Base-by-base conservation (phyloP, 2,113 vertebrate species). In the Hypomesus transpacificus region DNA sequence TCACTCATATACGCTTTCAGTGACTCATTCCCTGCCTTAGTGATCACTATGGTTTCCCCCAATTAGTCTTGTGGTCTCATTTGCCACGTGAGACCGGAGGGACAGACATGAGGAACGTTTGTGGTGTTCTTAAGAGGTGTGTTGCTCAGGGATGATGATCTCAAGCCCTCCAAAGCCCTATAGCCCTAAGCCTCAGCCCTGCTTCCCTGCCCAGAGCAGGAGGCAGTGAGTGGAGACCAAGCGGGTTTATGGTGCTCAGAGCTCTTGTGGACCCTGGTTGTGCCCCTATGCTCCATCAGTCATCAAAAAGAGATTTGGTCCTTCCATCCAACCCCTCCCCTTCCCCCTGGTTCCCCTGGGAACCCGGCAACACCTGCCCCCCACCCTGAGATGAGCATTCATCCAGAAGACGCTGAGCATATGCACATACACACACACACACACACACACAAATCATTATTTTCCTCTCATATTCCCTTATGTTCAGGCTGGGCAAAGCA, bases 301-400 rank as follows among this genome's bases (percentile, higher is more conserved):
- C 89, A 92, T 92, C 88, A 92, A 89, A 87, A 86, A 88, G 80
- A 81, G 87, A 91, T 91, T 91, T 85, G 82, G 86, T 84, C 82
- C 79, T 76, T 78, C 75, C 82, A 67, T 77, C 75, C 80, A 53
- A 80, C 73, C n/a, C 21, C 56, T 31, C 18, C 34, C 26, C 57
- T 34, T 54, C n/a, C 11, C 16, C 11, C 53, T 16, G 21, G 59
- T 61, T 22, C 89, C 82, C 82, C 8, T 9, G 84, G 82, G 84
- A 75, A 74, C 26, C 5, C 24, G 57, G 74, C 68, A 82, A 77
- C 88, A 91, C 91, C 91, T 91, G 89, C 89, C 84, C 81, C 87
- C 87, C 84, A 84, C 82, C 82, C 80, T 81, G 67, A 79, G 64
- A 62, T 76, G 74, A 84, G 78, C 79, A 82, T 70, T 71, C 80